Percentiles rank a stretch among this genome's conserved stretches.
Evolutionary conservation across 2,888 invertebrate species (phyloP).

Genomic region (Piscicola geometra): DNA sequence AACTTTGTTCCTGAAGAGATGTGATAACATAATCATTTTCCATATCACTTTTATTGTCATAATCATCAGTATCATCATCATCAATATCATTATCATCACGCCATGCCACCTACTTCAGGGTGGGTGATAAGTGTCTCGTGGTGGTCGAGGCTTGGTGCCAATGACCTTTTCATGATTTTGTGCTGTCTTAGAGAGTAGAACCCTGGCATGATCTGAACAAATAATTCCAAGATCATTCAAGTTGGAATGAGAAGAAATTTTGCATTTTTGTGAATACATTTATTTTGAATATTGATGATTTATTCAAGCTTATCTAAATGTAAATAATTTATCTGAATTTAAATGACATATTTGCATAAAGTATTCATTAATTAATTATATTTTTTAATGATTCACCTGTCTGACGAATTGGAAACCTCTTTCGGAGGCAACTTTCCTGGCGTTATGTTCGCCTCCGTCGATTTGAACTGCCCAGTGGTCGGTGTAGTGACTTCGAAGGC

Average conservation of each 20-base stretch:
- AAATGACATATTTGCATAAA: too few relatives aligned
- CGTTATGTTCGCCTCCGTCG: slow-evolving; percentile 49
- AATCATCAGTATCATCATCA: too few relatives aligned
- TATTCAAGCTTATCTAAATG: too few relatives aligned
- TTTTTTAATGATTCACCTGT: slow-evolving; percentile 36
- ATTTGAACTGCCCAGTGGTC: slow-evolving; percentile 53
- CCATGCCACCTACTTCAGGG: not conserved
- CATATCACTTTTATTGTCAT: too few relatives aligned
- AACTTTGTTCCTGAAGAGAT: too few relatives aligned
- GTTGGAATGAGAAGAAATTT: too few relatives aligned
- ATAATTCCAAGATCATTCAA: not conserved
- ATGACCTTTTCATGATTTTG: slow-evolving; percentile 34
- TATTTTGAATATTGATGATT: too few relatives aligned
- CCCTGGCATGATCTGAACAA: slow-evolving; percentile 37
- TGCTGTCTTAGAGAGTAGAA: slow-evolving; percentile 36
- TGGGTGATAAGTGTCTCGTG: slow-evolving; percentile 20
- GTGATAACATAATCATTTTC: too few relatives aligned
- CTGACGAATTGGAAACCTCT: slow-evolving; percentile 51
- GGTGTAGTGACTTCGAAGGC: slow-evolving; percentile 23
- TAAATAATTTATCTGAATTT: too few relatives aligned
- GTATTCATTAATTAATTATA: too few relatives aligned
- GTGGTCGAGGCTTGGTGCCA: slow-evolving; percentile 26
- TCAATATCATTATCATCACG: too few relatives aligned
- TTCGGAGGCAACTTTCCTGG: slow-evolving; percentile 48
- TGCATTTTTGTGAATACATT: too few relatives aligned